phyloP scores from a whole-genome alignment of 2,113 vertebrate genomes.

The Copsychus sechellarum region DNA sequence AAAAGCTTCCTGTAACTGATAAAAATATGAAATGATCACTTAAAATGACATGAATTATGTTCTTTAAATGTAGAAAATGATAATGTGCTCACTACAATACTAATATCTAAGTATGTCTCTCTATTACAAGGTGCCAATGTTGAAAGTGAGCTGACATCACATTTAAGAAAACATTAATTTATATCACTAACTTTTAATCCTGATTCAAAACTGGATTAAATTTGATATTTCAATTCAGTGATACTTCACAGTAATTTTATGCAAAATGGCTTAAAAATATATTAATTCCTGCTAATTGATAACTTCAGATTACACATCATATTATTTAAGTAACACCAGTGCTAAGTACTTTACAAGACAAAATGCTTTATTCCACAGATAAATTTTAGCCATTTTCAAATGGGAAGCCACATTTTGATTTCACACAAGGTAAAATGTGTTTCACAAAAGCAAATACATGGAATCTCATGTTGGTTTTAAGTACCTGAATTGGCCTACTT shows the following conservation, averaged over 20 bases:
- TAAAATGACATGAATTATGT: neutral
- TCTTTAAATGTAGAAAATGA: neutral
- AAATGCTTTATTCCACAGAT: neutral
- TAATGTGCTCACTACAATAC: fast-evolving
- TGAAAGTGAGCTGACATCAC: neutral
- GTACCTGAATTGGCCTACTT: neutral
- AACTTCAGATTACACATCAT: neutral
- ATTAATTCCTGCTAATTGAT: neutral
- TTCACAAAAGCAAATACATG: neutral
- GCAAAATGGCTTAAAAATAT: neutral
- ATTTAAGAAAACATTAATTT: neutral
- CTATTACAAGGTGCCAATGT: neutral
- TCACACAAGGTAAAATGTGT: neutral
- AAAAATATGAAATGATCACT: neutral
- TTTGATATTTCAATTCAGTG: neutral
- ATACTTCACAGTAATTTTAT: neutral
- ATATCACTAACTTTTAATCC: neutral
- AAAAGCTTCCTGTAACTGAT: neutral
- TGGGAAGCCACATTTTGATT: neutral
- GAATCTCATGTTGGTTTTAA: neutral
- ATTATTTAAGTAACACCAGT: neutral
- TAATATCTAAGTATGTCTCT: neutral
- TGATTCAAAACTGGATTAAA: neutral
- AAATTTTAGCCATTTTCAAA: neutral
- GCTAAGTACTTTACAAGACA: neutral